These are phyloP conservation scores for Vanacampus margaritifer DNA, from an alignment of 2,113 vertebrate genomes.

Conservation along the genomic window DNA sequence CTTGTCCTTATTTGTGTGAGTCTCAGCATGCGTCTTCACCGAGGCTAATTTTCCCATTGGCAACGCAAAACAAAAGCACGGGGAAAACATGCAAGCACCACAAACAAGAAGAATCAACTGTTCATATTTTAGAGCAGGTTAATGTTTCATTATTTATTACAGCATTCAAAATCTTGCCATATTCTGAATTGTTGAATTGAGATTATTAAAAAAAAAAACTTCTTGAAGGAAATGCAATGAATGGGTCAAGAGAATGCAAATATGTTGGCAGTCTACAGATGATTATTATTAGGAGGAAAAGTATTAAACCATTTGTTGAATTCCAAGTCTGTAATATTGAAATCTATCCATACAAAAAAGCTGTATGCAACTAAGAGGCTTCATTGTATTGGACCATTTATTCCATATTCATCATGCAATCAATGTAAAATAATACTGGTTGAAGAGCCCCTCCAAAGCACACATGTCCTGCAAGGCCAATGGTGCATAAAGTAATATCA, in stretches of 20 bases:
- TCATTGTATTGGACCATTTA: background rate
- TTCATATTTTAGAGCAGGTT: background rate
- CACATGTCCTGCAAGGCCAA: too few species aligned
- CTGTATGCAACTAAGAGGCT: background rate
- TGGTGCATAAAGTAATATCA: too few species aligned
- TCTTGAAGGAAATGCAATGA: background rate
- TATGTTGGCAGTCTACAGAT: background rate
- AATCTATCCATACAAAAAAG: background rate
- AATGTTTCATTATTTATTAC: slow-evolving; percentile 1
- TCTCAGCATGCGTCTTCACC: slow-evolving; percentile 31
- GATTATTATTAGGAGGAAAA: background rate
- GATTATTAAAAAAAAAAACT: background rate
- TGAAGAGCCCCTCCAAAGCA: too few species aligned
- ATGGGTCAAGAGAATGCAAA: background rate
- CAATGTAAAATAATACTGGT: too few species aligned
- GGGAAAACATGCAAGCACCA: slow-evolving; percentile 7
- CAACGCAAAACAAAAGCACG: slow-evolving; percentile 30
- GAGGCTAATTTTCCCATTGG: slow-evolving; percentile 27
- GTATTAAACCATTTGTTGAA: background rate
- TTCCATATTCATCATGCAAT: background rate
- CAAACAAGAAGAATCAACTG: background rate
- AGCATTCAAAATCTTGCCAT: background rate
- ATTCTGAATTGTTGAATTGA: background rate
- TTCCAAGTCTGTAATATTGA: too few species aligned
- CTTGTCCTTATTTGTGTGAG: slow-evolving; percentile 10